Percentiles rank a stretch among this genome's conserved stretches.
Evolutionary conservation across 1,140 invertebrate species (phyloP).

Genomic region (Caenorhabditis latens): DNA sequence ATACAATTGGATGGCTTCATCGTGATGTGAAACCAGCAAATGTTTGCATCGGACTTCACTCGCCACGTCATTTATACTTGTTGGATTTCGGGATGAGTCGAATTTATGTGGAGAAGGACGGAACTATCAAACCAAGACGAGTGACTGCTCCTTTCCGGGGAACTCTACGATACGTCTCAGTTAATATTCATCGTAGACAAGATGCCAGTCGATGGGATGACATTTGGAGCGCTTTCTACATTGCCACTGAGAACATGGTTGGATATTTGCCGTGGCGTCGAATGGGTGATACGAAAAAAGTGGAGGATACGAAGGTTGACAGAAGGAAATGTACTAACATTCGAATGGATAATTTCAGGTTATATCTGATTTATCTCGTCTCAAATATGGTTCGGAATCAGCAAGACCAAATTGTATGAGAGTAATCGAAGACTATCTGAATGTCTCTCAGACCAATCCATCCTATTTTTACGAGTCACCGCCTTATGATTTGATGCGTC

Average conservation of each 20-base stretch:
- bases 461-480: conserved; percentile 33
- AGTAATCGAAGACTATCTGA: conserved; percentile 8
- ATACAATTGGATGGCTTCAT: conserved; percentile 61
- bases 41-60: conserved; percentile 32
- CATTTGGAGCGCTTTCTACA: conserved; percentile 46
- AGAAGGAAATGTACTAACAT: background rate
- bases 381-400: conserved; percentile 21
- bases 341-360: background rate
- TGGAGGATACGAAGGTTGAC: conserved; percentile 6
- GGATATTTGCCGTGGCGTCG: conserved; percentile 41
- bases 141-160: conserved; percentile 20
- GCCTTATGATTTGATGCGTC: conserved; percentile 5
- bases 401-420: background rate
- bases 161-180: conserved; percentile 21
- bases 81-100: conserved; percentile 56
- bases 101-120: conserved; percentile 54
- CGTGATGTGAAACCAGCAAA: conserved; percentile 59
- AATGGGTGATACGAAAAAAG: conserved; percentile 37
- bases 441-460: background rate
- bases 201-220: conserved; percentile 45
- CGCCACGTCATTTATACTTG: conserved; percentile 56
- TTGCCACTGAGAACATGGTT: conserved; percentile 41
- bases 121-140: conserved; percentile 21
- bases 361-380: background rate
- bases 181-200: conserved; percentile 46